Base-by-base conservation (phyloP, 2,888 invertebrate genomes). In the Tethea ocularis region DNA sequence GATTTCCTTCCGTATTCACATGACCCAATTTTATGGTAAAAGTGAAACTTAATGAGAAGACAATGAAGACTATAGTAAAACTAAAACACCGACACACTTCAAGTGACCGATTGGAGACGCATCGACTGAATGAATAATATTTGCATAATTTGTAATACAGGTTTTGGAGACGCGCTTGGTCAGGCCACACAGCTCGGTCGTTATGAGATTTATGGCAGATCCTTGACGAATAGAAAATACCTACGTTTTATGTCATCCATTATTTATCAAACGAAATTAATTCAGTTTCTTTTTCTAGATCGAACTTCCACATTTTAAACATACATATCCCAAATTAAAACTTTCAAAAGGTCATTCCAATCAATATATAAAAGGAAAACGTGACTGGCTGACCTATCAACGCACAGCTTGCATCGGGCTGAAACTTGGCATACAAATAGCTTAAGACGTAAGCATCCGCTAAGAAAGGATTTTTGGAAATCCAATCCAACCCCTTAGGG, bases 141-240 rank as follows among this genome's bases (percentile, higher is more conserved):
- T 46, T 46, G 46, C 46, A 46, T 46, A 46, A 38, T 46, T 46
- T 46, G 46, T 46, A 46, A 46, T 46, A 46, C 46, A 46, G 17
- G 46, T 46, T 46, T 46, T 15, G 10, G 10, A 46, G 41, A 41
- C 41, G 41, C 46, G 20, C 20, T 46, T 46, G n/a, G 41, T 41
- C 17, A 38, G 5, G n/a, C 10, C 15, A 38, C n/a, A 38, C 17
- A 8, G 46, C n/a, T 46, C 10, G n/a, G 36, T 38, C 41, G 17
- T 20, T 41, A 6, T 41, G 41, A 15, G 41, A 41, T 41, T 17
- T 41, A 20, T 46, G 10, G 10, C 10, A 46, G 17, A n/a, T 38
- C 38, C 38, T 38, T 38, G 38, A n/a, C 5, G 38, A 38, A 38
- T 38, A 38, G n/a, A 38, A 38, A 38, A 38, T n/a, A 38, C 13